Evolutionary conservation across 2,888 invertebrate species (phyloP).

Genomic region (Alentia gelatinosa): DNA sequence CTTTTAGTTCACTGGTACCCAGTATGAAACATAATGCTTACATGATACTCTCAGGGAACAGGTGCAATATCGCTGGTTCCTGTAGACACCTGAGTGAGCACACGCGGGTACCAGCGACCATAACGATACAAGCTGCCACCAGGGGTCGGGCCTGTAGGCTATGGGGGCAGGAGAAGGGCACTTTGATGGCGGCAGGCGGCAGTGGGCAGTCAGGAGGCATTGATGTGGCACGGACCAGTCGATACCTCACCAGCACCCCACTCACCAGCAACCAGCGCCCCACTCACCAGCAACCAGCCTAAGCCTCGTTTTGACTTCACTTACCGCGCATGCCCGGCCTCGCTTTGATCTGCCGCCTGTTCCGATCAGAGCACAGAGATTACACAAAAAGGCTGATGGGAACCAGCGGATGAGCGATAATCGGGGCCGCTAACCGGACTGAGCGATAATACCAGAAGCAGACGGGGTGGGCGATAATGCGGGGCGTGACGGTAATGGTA

Average conservation of each 20-base stretch:
- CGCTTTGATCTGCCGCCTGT: background rate
- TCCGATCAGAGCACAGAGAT: constrained; percentile 36
- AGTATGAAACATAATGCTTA: too few relatives aligned
- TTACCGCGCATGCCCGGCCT: background rate
- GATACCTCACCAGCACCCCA: background rate
- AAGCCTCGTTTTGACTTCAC: background rate
- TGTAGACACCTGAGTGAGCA: too few relatives aligned
- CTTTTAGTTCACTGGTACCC: too few relatives aligned
- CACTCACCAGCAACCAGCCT: background rate
- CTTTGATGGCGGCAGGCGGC: background rate
- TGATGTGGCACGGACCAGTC: background rate
- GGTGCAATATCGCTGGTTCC: too few relatives aligned
- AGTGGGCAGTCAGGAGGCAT: background rate
- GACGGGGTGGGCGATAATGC: background rate
- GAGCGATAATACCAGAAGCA: background rate
- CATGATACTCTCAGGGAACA: too few relatives aligned
- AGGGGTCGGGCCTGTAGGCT: background rate
- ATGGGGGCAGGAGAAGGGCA: background rate
- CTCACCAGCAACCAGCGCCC: background rate
- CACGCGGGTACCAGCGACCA: too few relatives aligned
- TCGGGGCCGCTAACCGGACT: background rate
- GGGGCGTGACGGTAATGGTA: background rate
- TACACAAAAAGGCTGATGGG: background rate
- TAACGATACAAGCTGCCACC: background rate
- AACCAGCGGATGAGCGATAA: constrained; percentile 1